These are phyloP conservation scores for Helobdella robusta DNA, from an alignment of 2,888 invertebrate species.

Conservation along the genomic window DNA sequence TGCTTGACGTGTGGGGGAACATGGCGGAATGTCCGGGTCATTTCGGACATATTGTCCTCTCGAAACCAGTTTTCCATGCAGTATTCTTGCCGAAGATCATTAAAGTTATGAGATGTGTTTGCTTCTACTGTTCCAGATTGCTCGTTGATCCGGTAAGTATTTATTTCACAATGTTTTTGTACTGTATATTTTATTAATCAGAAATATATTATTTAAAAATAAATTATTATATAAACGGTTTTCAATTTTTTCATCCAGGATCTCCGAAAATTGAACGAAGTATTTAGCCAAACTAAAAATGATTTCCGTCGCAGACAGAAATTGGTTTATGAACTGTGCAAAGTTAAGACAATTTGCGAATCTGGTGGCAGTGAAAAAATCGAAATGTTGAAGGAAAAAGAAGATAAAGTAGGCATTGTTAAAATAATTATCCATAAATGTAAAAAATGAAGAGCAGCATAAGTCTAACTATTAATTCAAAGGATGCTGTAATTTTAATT, in stretches of 20 bases:
- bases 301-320: slow-evolving; percentile 86
- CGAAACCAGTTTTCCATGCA: slow-evolving; percentile 96
- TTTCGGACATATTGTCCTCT: slow-evolving; percentile 94
- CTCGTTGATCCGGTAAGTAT: slow-evolving; percentile 80
- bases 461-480: too few relatives aligned
- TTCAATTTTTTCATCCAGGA: too few relatives aligned
- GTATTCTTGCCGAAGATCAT: slow-evolving; percentile 94
- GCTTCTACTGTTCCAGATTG: slow-evolving; percentile 95
- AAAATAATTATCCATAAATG: too few relatives aligned
- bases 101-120: slow-evolving; percentile 93
- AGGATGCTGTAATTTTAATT: too few relatives aligned
- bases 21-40: slow-evolving; percentile 99
- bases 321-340: slow-evolving; percentile 93
- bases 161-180: too few relatives aligned
- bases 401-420: too few relatives aligned
- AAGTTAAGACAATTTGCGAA: slow-evolving; percentile 92
- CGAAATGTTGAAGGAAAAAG: slow-evolving; percentile 85
- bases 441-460: too few relatives aligned
- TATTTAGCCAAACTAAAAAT: slow-evolving; percentile 88
- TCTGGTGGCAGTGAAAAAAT: too few relatives aligned
- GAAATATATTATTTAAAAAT: too few relatives aligned
- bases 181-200: too few relatives aligned
- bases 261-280: slow-evolving; percentile 83
- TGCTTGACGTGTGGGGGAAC: slow-evolving; percentile 58
- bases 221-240: too few relatives aligned